phyloP scores from a whole-genome alignment of 1,140 invertebrate genomes.

The Venustaconcha ellipsiformis region DNA sequence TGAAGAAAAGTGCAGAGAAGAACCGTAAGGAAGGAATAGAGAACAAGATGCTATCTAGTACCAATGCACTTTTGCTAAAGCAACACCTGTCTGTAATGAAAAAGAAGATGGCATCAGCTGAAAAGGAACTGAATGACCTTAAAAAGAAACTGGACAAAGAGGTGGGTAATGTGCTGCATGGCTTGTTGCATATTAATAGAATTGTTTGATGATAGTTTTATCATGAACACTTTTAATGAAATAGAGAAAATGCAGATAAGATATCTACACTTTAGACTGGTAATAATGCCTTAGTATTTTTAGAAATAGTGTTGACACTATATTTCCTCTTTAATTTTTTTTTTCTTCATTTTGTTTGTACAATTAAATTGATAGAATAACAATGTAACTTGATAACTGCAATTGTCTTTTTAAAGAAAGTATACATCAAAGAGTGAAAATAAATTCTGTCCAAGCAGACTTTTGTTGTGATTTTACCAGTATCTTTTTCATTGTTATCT shows the following conservation, averaged over 20 bases:
- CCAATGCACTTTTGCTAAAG: constrained; percentile 59
- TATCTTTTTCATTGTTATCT: too few relatives aligned
- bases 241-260: not conserved
- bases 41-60: constrained; percentile 57
- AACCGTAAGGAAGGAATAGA: constrained; percentile 57
- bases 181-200: not conserved
- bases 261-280: too few relatives aligned
- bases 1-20: constrained; percentile 53
- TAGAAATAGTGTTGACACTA: too few relatives aligned
- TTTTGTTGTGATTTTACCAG: too few relatives aligned
- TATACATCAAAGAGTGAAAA: too few relatives aligned
- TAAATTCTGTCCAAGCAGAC: too few relatives aligned
- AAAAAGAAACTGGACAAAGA: constrained; percentile 64
- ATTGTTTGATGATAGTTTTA: constrained; percentile 11
- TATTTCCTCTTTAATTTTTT: too few relatives aligned
- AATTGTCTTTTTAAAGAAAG: too few relatives aligned
- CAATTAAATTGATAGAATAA: too few relatives aligned
- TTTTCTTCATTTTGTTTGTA: too few relatives aligned
- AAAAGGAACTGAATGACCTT: constrained; percentile 61
- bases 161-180: constrained; percentile 36
- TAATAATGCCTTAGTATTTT: too few relatives aligned
- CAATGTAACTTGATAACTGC: too few relatives aligned
- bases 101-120: constrained; percentile 52
- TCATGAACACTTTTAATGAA: not conserved
- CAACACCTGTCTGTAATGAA: constrained; percentile 63